These are phyloP conservation scores for Camelus bactrianus DNA, from an alignment of 2,113 vertebrate genomes.

Conservation along the genomic window DNA sequence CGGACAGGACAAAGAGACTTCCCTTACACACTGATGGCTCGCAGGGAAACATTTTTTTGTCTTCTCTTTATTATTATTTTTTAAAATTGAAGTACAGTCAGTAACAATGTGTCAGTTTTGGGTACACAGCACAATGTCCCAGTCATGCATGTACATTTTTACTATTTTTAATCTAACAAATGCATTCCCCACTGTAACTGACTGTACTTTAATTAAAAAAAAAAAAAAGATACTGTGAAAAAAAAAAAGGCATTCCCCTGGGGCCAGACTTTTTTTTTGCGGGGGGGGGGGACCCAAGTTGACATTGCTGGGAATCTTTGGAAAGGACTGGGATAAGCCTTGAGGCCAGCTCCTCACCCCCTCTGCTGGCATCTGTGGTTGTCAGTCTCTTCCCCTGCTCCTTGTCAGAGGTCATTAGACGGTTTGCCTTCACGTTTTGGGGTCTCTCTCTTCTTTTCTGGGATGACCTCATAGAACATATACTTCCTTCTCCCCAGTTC, in stretches of 20 bases:
- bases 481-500: not conserved
- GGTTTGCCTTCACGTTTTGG: not conserved
- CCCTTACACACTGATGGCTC: slow-evolving; percentile 33
- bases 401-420: not conserved
- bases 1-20: not conserved
- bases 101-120: too few species aligned
- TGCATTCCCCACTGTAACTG: too few species aligned
- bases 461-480: not conserved
- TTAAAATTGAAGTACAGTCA: not conserved
- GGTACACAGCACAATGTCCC: too few species aligned
- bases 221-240: too few species aligned
- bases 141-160: too few species aligned
- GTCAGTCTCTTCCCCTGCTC: not conserved
- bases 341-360: not conserved
- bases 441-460: not conserved
- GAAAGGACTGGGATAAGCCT: not conserved
- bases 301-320: slow-evolving; percentile 74
- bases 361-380: not conserved
- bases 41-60: slow-evolving; percentile 64
- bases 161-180: too few species aligned
- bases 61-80: not conserved
- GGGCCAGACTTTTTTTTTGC: slow-evolving; percentile 14
- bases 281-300: not conserved
- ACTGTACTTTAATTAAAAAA: too few species aligned
- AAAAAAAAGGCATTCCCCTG: slow-evolving; percentile 41